Conservation (phyloP, 2,888 invertebrate species). For the Chymomyza fuscimana region DNA sequence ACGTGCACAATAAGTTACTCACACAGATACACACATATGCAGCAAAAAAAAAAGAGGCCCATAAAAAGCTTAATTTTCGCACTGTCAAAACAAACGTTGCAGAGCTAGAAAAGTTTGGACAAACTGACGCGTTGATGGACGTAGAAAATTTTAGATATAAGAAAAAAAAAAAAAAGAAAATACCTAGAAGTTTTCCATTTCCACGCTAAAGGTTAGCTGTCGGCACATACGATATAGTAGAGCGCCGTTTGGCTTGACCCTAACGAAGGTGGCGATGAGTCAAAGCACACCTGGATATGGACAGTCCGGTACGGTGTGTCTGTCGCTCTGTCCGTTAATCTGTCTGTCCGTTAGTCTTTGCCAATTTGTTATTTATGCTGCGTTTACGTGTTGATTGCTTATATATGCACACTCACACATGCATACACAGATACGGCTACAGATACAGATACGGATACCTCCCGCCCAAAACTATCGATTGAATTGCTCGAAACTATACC, state of each 20-base stretch:
- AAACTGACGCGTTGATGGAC: neutral
- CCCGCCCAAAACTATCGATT: constrained; percentile 18
- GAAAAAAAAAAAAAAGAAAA: no score
- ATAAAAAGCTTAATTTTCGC: neutral
- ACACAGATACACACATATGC: constrained; percentile 20
- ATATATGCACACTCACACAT: constrained; percentile 64
- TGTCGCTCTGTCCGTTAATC: neutral
- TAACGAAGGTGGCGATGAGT: no score
- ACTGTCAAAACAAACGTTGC: neutral
- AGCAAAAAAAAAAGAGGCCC: neutral
- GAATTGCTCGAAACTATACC: neutral
- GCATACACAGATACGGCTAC: constrained; percentile 35
- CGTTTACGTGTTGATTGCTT: constrained; percentile 69
- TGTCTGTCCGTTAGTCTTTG: neutral
- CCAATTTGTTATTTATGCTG: constrained; percentile 68
- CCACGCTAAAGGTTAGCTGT: neutral
- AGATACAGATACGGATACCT: constrained; percentile 24
- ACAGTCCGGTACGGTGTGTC: neutral
- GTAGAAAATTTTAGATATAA: neutral
- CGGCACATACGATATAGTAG: neutral
- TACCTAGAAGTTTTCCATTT: neutral
- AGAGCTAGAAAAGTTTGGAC: neutral
- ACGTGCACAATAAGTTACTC: neutral
- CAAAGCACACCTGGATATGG: neutral
- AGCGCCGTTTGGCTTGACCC: neutral